Evolutionary conservation across 92 coral and sea anemone species (phyloP), one percentile per base, ranked within the genome.

Genomic region (Epizoanthus ramosus): DNA sequence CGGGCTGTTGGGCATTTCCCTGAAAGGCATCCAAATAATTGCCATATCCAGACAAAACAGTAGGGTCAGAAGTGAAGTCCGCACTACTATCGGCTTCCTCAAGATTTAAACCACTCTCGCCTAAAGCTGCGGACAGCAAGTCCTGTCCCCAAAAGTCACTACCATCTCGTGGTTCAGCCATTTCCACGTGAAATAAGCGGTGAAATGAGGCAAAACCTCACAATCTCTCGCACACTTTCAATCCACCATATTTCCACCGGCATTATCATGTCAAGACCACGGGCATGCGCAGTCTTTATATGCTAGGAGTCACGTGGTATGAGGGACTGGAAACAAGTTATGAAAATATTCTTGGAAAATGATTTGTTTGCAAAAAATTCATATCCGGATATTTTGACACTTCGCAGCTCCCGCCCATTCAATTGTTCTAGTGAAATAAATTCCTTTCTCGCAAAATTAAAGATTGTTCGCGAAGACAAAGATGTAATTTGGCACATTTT

Each of bases 171-270:
- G 82, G 82, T 61, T 77, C 82, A 61, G 82, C 82, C 82, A 77
- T 77, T 77, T 77, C 71, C 82, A 77, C 70, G 45, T 68, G 57
- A 60, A 56, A 28, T 53, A 35, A 77, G 24, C 57, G 68, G 52
- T 39, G 22, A 31, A 61, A 77, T 61, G 82, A 77, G 82, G 82
- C 61, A 77, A 61, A 77, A 77, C 82, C 82, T 77, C 82, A 77
- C 82, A 77, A 77, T 41, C 21, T 61, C 82, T 41, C 71, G 3
- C 16, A 22, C 69, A 77, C 39, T 1, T 8, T 77, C 71, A 77
- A 17, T 77, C 82, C 59, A 77, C 82, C 82, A 77, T 77, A 5
- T 76, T 77, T 77, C 71, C 71, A 77, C 82, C 82, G 71, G 82
- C 71, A 61, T 43, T 57, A 60, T n/a, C n/a, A n/a, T 41, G 71